These are phyloP conservation scores for Laterallus jamaicensis DNA, from an alignment of 2,113 vertebrate genomes.

Conservation along the genomic window DNA sequence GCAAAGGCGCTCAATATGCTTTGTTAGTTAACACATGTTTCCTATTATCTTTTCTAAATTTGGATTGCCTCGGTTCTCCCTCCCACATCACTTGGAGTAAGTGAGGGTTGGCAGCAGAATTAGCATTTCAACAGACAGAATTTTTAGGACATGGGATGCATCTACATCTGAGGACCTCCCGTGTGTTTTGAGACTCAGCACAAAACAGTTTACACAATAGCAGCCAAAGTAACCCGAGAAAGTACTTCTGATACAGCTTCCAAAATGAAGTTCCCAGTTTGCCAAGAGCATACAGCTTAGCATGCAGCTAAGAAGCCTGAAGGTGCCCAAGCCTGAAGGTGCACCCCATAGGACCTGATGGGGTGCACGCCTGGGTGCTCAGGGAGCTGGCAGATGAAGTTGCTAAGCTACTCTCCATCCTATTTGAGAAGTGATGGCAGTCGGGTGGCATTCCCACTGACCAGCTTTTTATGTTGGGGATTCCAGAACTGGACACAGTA, in stretches of 20 bases:
- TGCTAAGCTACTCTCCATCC: too few species aligned
- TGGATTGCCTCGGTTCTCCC: neutral
- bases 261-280: neutral
- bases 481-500: too few species aligned
- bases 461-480: too few species aligned
- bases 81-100: neutral
- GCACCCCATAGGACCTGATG: too few species aligned
- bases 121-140: neutral
- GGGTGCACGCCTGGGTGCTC: too few species aligned
- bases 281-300: neutral
- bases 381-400: too few species aligned
- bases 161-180: neutral
- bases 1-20: rapidly evolving
- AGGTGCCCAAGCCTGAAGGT: too few species aligned
- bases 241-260: neutral
- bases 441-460: too few species aligned
- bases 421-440: too few species aligned
- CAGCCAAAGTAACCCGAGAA: neutral
- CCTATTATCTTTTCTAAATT: neutral
- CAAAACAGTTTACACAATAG: neutral
- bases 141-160: neutral
- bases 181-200: neutral
- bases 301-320: too few species aligned
- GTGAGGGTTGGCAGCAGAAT: neutral
- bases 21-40: neutral